phyloP scores from a whole-genome alignment of 1,140 invertebrate genomes.

The Bemisia tabaci region DNA sequence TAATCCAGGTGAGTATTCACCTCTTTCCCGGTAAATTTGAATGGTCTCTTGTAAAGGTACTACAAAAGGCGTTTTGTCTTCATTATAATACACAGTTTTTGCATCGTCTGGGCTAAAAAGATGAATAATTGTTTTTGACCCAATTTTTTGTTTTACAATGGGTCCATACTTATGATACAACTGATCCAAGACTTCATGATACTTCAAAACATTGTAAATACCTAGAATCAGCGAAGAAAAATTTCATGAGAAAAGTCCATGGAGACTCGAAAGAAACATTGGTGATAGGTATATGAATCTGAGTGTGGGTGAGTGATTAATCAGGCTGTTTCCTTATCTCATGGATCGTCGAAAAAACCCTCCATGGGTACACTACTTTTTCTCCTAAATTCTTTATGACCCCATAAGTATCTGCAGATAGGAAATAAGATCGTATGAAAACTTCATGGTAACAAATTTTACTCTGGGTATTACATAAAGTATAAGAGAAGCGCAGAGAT shows the following conservation, averaged over 20 bases:
- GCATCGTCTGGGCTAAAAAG: conserved; percentile 31
- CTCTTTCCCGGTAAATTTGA: conserved; percentile 35
- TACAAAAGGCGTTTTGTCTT: conserved; percentile 36
- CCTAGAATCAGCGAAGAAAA: conserved; percentile 16
- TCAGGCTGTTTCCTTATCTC: background rate
- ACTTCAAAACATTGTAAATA: conserved; percentile 24
- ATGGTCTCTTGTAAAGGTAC: conserved; percentile 37
- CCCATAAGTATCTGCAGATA: too few species aligned
- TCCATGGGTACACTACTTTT: background rate
- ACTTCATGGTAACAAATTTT: too few species aligned
- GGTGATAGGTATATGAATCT: background rate
- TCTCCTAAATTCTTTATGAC: too few species aligned
- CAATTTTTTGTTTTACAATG: conserved; percentile 27
- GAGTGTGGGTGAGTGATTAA: background rate
- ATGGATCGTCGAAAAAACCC: background rate
- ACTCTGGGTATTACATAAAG: too few species aligned
- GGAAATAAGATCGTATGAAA: too few species aligned
- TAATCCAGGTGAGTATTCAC: conserved; percentile 36
- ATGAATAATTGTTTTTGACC: conserved; percentile 25
- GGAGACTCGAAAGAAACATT: conserved; percentile 1
- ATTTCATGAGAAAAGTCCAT: too few species aligned
- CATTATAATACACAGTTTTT: conserved; percentile 27
- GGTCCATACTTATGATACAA: conserved; percentile 27
- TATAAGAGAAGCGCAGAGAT: too few species aligned
- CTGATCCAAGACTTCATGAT: conserved; percentile 25